Conservation (phyloP, 1,140 invertebrate species). For the Caerostris darwini region DNA sequence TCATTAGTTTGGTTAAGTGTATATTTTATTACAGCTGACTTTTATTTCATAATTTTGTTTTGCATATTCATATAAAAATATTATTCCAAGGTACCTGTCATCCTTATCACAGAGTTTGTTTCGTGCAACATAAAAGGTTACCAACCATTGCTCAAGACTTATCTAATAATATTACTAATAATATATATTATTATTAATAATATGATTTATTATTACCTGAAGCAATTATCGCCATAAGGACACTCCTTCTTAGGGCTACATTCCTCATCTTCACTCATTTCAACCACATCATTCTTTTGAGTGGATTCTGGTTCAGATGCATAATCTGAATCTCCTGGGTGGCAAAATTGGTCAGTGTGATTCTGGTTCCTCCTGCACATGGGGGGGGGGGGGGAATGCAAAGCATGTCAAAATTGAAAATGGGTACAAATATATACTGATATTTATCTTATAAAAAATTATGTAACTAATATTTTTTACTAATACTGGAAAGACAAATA, state of each 20-base stretch:
- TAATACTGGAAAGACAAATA: too few species aligned
- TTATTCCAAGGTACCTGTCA: too few species aligned
- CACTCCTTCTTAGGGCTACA: conserved; percentile 66
- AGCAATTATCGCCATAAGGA: conserved; percentile 72
- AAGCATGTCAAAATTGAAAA: too few species aligned
- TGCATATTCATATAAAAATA: too few species aligned
- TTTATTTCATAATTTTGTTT: too few species aligned
- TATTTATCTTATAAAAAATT: too few species aligned
- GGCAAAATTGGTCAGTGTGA: conserved; percentile 69
- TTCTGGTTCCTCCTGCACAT: conserved; percentile 46
- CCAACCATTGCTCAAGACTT: background rate
- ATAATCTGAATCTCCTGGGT: conserved; percentile 78
- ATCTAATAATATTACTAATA: background rate
- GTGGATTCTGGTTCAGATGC: conserved; percentile 44
- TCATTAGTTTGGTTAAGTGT: too few species aligned
- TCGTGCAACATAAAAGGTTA: background rate
- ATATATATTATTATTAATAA: background rate
- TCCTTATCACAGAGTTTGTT: too few species aligned
- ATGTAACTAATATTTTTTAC: too few species aligned
- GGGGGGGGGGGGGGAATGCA: too few species aligned
- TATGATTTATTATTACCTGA: conserved; percentile 35
- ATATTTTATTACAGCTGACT: too few species aligned
- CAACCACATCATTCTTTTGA: conserved; percentile 28
- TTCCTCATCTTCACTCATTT: conserved; percentile 58
- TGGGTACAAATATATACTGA: too few species aligned